A percentile compares a stretch with the other conserved stretches of the same genome.
phyloP scores from a whole-genome alignment of 2,113 vertebrate species.

The Triplophysa siluroides region DNA sequence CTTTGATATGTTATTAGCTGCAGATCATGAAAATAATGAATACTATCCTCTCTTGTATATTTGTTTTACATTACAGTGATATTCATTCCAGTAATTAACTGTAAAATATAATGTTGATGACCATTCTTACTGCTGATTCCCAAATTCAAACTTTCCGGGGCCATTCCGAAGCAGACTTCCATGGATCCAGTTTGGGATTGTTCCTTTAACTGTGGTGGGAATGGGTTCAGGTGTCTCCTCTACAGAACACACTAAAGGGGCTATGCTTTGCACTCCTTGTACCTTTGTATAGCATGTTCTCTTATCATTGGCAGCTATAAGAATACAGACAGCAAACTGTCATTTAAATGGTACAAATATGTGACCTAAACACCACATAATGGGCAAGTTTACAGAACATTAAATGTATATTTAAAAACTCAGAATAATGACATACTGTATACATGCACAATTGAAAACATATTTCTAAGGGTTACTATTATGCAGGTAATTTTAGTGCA shows the following conservation, averaged over 20 bases:
- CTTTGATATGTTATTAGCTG: neutral
- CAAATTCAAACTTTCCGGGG: slow-evolving; percentile 94
- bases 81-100: neutral
- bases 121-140: slow-evolving; percentile 81
- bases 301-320: slow-evolving; percentile 6
- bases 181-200: slow-evolving; percentile 84
- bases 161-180: slow-evolving; percentile 87
- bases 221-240: slow-evolving; percentile 80
- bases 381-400: neutral
- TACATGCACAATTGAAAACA: neutral
- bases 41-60: neutral
- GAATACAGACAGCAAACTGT: neutral
- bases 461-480: neutral
- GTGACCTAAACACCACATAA: neutral
- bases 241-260: slow-evolving; percentile 72
- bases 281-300: neutral
- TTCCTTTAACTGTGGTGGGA: slow-evolving; percentile 73
- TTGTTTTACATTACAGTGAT: neutral
- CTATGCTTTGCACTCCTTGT: slow-evolving; percentile 75
- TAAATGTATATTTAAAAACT: neutral
- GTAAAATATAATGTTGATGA: neutral
- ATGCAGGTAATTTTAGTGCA: too few species aligned
- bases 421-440: neutral
- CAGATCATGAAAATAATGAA: neutral
- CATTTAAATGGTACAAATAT: neutral